These are phyloP conservation scores for Nephrotoma flavescens DNA, from an alignment of 2,888 invertebrate species.

Conservation along the genomic window DNA sequence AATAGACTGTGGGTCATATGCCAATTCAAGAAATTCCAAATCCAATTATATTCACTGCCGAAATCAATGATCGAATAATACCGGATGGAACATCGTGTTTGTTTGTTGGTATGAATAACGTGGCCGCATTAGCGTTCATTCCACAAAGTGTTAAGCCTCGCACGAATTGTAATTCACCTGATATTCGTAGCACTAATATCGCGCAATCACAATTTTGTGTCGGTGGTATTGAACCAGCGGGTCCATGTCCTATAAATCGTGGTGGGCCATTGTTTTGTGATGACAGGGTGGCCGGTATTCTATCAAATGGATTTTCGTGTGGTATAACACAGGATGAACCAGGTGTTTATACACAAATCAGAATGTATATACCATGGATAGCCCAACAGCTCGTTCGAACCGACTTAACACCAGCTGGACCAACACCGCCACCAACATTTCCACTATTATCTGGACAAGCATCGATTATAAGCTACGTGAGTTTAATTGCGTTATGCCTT, in stretches of 20 bases:
- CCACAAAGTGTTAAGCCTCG: background rate
- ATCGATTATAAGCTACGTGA: background rate
- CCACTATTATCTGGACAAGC: background rate
- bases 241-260: slow-evolving; percentile 2
- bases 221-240: background rate
- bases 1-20: background rate
- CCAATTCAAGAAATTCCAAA: background rate
- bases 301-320: slow-evolving; percentile 11
- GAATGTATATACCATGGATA: slow-evolving; percentile 1
- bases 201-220: slow-evolving; percentile 6
- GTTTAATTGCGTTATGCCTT: background rate
- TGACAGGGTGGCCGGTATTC: slow-evolving; percentile 10
- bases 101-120: background rate
- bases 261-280: slow-evolving; percentile 12
- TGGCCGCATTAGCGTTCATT: background rate
- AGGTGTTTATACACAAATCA: background rate
- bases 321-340: background rate
- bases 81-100: background rate
- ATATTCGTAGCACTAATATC: background rate
- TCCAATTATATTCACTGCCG: slow-evolving; percentile 4
- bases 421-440: slow-evolving; percentile 18
- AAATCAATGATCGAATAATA: slow-evolving; percentile 7
- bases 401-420: slow-evolving; percentile 8
- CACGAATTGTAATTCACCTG: background rate
- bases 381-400: background rate